Evolutionary conservation across 2,797 vertebrate genomes (phyloP).

Genomic region (Acanthopagrus latus): DNA sequence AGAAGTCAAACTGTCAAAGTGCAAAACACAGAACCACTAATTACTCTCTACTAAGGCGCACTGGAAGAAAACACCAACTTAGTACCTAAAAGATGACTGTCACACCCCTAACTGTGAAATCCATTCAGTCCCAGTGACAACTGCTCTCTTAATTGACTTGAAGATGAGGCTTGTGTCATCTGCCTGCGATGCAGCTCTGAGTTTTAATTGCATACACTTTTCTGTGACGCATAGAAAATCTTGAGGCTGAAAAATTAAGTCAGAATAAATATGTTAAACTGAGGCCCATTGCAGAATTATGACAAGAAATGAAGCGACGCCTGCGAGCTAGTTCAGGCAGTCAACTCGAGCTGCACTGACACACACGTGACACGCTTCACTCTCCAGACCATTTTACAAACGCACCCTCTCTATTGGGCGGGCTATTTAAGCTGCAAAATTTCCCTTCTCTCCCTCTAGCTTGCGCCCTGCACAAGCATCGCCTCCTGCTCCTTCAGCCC

Average conservation of each 20-base stretch:
- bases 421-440: no score
- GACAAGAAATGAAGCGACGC: no score
- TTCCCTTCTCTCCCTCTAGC: no score
- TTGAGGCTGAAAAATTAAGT: not conserved
- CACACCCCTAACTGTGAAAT: not conserved
- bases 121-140: conserved; percentile 2
- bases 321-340: no score
- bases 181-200: conserved; percentile 8
- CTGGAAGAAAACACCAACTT: conserved; percentile 28
- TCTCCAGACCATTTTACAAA: no score
- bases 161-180: conserved; percentile 5
- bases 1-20: conserved; percentile 13
- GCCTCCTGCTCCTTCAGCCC: no score
- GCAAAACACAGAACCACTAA: conserved; percentile 8
- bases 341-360: no score
- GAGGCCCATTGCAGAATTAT: not conserved
- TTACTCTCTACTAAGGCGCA: conserved; percentile 9
- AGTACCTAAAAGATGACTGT: conserved; percentile 18
- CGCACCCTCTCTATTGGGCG: no score
- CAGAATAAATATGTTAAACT: not conserved
- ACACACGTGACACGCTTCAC: no score
- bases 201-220: conserved; percentile 35
- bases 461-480: no score
- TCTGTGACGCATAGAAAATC: not conserved
- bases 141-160: conserved; percentile 16